These are phyloP conservation scores for Anadara kagoshimensis DNA, from an alignment of 1,140 invertebrate genomes.

Conservation along the genomic window DNA sequence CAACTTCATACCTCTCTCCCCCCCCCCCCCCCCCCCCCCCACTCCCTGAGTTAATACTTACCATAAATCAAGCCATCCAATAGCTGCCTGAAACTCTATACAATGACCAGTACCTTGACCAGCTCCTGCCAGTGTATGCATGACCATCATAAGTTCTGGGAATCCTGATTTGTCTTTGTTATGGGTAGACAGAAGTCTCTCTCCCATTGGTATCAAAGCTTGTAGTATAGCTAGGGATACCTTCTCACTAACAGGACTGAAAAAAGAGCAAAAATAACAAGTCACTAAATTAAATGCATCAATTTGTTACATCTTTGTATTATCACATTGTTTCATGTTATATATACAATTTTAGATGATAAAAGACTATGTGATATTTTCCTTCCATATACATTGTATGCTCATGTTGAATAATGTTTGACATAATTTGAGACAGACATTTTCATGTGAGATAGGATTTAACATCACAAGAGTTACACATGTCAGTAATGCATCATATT, in stretches of 20 bases:
- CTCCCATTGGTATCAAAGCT: constrained; percentile 85
- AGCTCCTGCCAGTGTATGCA: constrained; percentile 88
- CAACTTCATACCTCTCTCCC: neutral
- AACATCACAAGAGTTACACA: too few relatives aligned
- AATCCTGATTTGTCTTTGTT: constrained; percentile 83
- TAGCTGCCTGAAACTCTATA: constrained; percentile 85
- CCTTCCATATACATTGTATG: too few relatives aligned
- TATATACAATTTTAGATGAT: too few relatives aligned
- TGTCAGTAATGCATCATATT: too few relatives aligned
- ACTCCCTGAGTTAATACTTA: constrained; percentile 51
- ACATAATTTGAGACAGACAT: too few relatives aligned
- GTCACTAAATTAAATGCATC: too few relatives aligned
- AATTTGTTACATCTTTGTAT: too few relatives aligned
- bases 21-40: neutral
- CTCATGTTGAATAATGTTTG: too few relatives aligned
- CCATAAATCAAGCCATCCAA: constrained; percentile 82
- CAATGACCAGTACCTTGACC: constrained; percentile 84
- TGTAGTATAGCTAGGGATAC: constrained; percentile 84
- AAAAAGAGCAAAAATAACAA: constrained; percentile 30
- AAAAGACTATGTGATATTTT: too few relatives aligned
- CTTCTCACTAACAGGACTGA: constrained; percentile 77
- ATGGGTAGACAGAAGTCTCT: constrained; percentile 79
- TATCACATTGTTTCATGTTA: too few relatives aligned
- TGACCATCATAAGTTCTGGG: constrained; percentile 86
- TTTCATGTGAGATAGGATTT: too few relatives aligned